Percentiles rank a stretch among this genome's conserved stretches.
Conservation (phyloP, 2,113 vertebrate species). For the Ibidorhyncha struthersii region DNA sequence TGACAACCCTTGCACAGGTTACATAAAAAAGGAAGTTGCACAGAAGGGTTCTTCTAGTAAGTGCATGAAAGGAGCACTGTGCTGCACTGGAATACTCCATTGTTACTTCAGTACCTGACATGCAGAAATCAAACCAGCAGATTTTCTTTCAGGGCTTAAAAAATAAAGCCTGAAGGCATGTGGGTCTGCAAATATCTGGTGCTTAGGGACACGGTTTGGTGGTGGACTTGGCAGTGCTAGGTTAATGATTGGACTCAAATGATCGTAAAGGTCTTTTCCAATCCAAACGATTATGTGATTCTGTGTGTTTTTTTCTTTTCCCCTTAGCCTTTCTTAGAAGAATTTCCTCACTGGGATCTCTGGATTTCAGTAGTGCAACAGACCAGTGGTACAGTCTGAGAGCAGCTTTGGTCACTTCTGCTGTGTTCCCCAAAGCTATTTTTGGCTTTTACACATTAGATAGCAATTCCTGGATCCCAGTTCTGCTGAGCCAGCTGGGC, state of each 20-base stretch:
- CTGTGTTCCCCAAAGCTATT: conserved; percentile 4
- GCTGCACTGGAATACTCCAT: neutral
- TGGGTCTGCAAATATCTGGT: neutral
- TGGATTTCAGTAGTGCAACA: neutral
- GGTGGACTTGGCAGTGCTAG: no score
- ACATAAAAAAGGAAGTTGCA: neutral
- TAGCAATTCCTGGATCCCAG: conserved; percentile 19
- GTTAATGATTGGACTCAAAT: no score
- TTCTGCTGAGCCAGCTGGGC: conserved; percentile 55
- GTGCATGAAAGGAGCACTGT: neutral
- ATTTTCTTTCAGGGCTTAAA: neutral
- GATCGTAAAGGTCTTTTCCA: no score
- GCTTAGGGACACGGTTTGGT: no score
- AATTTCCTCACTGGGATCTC: neutral
- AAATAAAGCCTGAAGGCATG: neutral
- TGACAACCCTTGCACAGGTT: neutral
- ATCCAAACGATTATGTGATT: no score
- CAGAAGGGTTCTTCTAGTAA: neutral
- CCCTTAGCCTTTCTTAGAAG: neutral
- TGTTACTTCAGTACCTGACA: neutral
- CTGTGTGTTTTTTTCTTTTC: rapidly evolving
- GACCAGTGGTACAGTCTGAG: neutral
- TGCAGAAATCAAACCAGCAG: neutral
- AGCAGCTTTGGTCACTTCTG: neutral
- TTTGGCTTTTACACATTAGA: conserved; percentile 13